Evolutionary conservation across 2,113 vertebrate genomes (phyloP).

Genomic region (Anoplopoma fimbria): DNA sequence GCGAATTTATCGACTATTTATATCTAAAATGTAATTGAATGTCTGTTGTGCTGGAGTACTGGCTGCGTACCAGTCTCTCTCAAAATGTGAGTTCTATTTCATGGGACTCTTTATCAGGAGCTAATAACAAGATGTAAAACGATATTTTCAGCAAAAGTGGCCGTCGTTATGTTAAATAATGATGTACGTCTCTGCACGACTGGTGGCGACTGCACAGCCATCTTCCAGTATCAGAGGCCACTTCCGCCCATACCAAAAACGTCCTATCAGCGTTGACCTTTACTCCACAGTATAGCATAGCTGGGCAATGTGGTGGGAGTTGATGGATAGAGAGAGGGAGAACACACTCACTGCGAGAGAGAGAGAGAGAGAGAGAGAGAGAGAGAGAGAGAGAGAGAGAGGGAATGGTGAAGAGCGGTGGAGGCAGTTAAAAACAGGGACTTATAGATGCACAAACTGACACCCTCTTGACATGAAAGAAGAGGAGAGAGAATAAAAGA

Average conservation of each 20-base stretch:
- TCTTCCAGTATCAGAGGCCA: neutral
- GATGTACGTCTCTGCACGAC: neutral
- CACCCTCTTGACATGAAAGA: slow-evolving; percentile 78
- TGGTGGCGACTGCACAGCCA: neutral
- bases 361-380: slow-evolving; percentile 6
- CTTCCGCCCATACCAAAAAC: neutral
- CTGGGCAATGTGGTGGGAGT: slow-evolving; percentile 29
- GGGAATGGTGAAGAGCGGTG: slow-evolving; percentile 38
- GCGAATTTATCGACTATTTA: neutral
- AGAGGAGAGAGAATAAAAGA: slow-evolving; percentile 74
- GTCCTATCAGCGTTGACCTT: neutral
- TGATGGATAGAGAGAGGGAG: slow-evolving; percentile 27
- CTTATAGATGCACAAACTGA: slow-evolving; percentile 77
- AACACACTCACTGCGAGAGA: slow-evolving; percentile 11
- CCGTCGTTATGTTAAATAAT: neutral
- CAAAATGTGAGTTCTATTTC: neutral
- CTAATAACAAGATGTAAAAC: neutral
- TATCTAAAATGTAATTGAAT: neutral
- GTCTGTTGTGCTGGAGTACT: neutral
- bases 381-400: slow-evolving; percentile 4
- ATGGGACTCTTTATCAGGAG: neutral
- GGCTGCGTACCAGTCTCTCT: neutral
- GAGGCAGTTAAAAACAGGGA: slow-evolving; percentile 69
- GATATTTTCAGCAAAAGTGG: neutral
- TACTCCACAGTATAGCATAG: neutral